Evolutionary conservation across 2,888 invertebrate genomes (phyloP), one percentile per base, ranked within the genome.

Genomic region (Blera fallax): DNA sequence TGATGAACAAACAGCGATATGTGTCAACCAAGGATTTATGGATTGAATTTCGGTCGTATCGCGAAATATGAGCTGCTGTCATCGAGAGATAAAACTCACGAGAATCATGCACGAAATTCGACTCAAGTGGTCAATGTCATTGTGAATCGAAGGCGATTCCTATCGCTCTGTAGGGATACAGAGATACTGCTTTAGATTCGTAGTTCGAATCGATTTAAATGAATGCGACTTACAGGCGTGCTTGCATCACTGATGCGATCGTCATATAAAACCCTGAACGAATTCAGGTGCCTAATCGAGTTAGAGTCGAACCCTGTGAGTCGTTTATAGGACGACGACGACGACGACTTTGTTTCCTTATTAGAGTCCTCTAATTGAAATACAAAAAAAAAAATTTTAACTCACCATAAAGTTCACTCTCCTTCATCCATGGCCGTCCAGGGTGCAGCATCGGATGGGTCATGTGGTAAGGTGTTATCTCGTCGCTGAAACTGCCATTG

Each of bases 371-470:
- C 11, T 34, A 8, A 11, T 34, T 11, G 8, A 11, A 34, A 11
- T 8, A 14, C 34, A 6, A 14, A n/a, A 79, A 40, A 52, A 43
- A 14, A 40, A 6, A 32, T 11, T 34, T 48, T 0, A 62, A 90
- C 91, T 90, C 84, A 92, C 92, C 92, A 85, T 92, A 92, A 67
- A 91, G 87, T 69, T 92, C 92, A 67, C 89, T 91, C 83, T 92
- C 92, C 81, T 92, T 91, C 78, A 92, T 90, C 92, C 92, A 92
- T 7, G 91, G 89, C 78, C 91, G 90, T 16, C 91, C 90, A 67
- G 90, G 87, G 82, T 90, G 90, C 62, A 91, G 89, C 90, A 92
- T 91, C 7, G 91, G 90, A 78, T 92, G 92, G n/a, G 91, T 90
- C 88, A 92, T 90, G 58, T 91, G 91, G 87, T 92, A 92, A 80